Base-by-base conservation (phyloP, 2,888 invertebrate species). In the Neria commutata region DNA sequence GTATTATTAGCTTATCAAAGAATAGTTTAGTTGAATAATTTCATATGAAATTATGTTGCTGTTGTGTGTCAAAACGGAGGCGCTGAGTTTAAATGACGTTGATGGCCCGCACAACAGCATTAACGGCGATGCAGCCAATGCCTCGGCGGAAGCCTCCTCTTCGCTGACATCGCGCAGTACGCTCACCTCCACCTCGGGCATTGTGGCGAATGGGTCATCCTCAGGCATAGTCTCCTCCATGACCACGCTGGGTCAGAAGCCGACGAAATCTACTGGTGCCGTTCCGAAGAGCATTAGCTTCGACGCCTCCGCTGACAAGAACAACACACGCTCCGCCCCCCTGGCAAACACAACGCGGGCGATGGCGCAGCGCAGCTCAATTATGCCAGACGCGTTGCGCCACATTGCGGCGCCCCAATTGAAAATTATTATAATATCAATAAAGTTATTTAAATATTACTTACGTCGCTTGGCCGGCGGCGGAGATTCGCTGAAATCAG, bases 211-310 rank as follows among this genome's bases (percentile, higher is more conserved):
- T 49, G n/a, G n/a, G n/a, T n/a, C n/a, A n/a, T n/a, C n/a, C n/a
- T n/a, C n/a, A n/a, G n/a, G n/a, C n/a, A 16, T 24, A 33, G 3
- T 25, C 40, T 4, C 34, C 34, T 17, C 47, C 42, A 11, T n/a
- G 23, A 34, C 42, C 3, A 37, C 37, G 4, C 4, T n/a, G 8
- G 4, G 4, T 4, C 5, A 4, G 5, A 86, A 85, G 67, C 83
- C 85, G 0, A 81, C 79, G 2, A 84, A 85, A 19, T 89, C 90
- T 0, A 91, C 91, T 0, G 94, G 94, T 0, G 92, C 94, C 1
- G 94, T 95, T 72, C 93, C 94, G 1, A 95, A 95, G 82, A 94
- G 93, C 73, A 94, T 94, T 70, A 94, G 92, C 77, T 94, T 94
- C 72, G 94, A 95, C 81, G 91, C 93, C 77, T 92, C 92, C 1